phyloP scores from a whole-genome alignment of 2,888 invertebrate genomes.

The Mayetiola destructor region DNA sequence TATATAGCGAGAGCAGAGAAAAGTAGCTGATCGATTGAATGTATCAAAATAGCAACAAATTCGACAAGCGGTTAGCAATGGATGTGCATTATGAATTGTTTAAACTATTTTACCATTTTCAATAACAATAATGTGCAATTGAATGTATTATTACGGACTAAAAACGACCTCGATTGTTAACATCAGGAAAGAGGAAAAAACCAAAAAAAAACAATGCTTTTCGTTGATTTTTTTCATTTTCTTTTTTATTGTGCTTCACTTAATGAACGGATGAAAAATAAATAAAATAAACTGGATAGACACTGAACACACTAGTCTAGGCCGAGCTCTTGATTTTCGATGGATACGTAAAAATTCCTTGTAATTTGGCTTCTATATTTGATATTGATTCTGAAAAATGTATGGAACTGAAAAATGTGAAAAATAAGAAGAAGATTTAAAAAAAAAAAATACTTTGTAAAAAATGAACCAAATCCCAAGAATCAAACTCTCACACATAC shows the following conservation, averaged over 20 bases:
- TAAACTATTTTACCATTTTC: too few species aligned
- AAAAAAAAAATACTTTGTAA: too few species aligned
- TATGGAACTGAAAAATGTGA: too few species aligned
- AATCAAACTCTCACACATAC: too few species aligned
- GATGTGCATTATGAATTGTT: too few species aligned
- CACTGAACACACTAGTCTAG: too few species aligned
- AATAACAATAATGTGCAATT: neutral
- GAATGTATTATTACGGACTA: neutral
- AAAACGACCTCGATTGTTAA: conserved; percentile 2
- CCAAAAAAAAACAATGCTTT: neutral
- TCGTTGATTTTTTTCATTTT: neutral
- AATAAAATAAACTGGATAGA: neutral
- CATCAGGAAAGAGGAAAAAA: neutral
- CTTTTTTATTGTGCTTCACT: neutral
- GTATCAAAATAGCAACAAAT: too few species aligned
- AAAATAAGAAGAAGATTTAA: too few species aligned
- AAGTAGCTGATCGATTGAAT: too few species aligned
- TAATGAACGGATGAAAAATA: neutral
- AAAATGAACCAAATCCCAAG: too few species aligned
- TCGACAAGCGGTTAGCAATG: too few species aligned
- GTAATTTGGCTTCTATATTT: conserved; percentile 12
- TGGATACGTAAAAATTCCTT: conserved; percentile 9
- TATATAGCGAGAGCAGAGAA: too few species aligned
- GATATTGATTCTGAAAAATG: conserved; percentile 5
- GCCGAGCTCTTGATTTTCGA: neutral